Percentiles rank a stretch among this genome's conserved stretches.
Conservation (phyloP, 2,797 vertebrate species). For the Hephaestus fuliginosus region DNA sequence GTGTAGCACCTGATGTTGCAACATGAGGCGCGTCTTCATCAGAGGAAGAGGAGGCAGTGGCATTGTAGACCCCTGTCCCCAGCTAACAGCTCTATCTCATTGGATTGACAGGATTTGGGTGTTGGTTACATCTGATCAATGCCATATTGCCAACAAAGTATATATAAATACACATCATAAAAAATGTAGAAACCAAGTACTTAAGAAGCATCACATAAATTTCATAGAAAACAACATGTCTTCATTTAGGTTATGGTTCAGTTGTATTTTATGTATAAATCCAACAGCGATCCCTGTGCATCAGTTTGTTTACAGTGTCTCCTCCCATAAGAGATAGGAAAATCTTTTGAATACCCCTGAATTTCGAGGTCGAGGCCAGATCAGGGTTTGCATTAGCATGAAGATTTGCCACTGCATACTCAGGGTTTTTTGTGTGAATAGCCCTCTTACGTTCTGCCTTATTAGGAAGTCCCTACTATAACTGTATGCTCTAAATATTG, state of each 20-base stretch:
- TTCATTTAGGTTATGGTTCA: not conserved
- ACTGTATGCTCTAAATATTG: not conserved
- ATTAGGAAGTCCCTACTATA: not conserved
- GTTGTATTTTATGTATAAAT: not conserved
- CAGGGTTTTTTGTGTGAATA: not conserved
- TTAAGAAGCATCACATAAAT: not conserved
- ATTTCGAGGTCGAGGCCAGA: not conserved
- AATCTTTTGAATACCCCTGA: not conserved
- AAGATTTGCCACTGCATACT: not conserved
- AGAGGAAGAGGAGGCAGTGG: not conserved
- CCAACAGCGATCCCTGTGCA: not conserved
- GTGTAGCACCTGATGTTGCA: not conserved
- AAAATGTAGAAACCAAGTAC: not conserved
- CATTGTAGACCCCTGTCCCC: not conserved
- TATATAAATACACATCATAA: constrained; percentile 4
- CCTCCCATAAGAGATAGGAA: not conserved
- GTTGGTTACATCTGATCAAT: not conserved
- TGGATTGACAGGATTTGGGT: not conserved
- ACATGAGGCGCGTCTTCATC: not conserved
- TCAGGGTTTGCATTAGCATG: not conserved
- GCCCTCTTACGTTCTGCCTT: not conserved
- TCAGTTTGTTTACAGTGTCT: not conserved
- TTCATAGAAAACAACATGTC: not conserved
- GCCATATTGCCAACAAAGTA: not conserved
- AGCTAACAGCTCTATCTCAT: not conserved